phyloP scores from a whole-genome alignment of 1,140 invertebrate genomes.

The Drosophila takahashii region DNA sequence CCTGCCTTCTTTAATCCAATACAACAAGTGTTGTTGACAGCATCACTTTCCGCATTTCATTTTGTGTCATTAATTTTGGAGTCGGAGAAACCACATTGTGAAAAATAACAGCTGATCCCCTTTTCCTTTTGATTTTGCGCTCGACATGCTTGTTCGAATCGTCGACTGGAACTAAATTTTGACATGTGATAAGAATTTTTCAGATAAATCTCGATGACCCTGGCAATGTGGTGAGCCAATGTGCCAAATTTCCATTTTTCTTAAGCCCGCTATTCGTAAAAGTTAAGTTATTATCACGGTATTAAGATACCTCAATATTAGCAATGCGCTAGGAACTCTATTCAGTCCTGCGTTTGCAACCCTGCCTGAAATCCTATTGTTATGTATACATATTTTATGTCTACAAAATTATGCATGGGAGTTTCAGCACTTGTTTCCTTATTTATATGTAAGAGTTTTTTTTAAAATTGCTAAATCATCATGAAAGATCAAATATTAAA shows the following conservation, averaged over 20 bases:
- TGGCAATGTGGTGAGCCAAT: slow-evolving; percentile 19
- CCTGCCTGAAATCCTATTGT: slow-evolving; percentile 1
- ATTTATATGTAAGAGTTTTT: neutral
- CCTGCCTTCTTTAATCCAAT: slow-evolving; percentile 47
- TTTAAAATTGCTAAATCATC: too few relatives aligned
- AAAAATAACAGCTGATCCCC: slow-evolving; percentile 78
- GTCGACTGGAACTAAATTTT: slow-evolving; percentile 74
- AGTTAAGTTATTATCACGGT: slow-evolving; percentile 1
- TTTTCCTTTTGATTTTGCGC: slow-evolving; percentile 48
- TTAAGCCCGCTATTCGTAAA: neutral
- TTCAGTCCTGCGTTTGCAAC: neutral
- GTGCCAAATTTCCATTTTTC: slow-evolving; percentile 10
- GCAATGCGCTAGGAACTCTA: neutral
- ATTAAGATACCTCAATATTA: slow-evolving; percentile 1
- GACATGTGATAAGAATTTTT: slow-evolving; percentile 73
- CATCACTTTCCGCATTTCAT: slow-evolving; percentile 77
- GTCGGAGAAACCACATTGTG: slow-evolving; percentile 67
- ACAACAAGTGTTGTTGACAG: slow-evolving; percentile 81
- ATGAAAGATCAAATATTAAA: too few relatives aligned
- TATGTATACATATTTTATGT: neutral
- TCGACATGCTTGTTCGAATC: slow-evolving; percentile 50
- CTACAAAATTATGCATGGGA: slow-evolving; percentile 20
- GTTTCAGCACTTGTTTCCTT: slow-evolving; percentile 8
- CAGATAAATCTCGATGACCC: slow-evolving; percentile 55
- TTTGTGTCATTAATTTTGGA: slow-evolving; percentile 79